Evolutionary conservation across 2,797 vertebrate species (phyloP).

Genomic region (Enteromius trimaculatus): DNA sequence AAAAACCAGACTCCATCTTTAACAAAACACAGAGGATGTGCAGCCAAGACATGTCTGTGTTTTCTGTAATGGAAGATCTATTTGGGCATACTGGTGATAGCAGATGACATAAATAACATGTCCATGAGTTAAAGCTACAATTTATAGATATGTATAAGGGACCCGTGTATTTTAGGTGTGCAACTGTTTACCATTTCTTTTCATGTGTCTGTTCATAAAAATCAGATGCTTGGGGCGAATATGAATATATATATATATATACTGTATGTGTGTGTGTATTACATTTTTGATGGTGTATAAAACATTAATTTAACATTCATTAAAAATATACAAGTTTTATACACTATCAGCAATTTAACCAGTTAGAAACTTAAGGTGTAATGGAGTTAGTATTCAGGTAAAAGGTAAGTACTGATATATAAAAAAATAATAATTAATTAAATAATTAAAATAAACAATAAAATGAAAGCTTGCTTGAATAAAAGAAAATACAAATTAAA

Average conservation of each 20-base stretch:
- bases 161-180: neutral
- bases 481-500: neutral
- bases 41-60: slow-evolving; percentile 38
- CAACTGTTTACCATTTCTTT: neutral
- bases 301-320: too few relatives aligned
- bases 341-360: neutral
- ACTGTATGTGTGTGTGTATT: too few relatives aligned
- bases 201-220: neutral
- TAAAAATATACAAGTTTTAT: too few relatives aligned
- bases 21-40: slow-evolving; percentile 58
- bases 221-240: neutral
- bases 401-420: neutral
- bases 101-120: slow-evolving; percentile 29
- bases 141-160: neutral
- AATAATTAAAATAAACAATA: neutral
- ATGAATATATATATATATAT: too few relatives aligned
- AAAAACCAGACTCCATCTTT: slow-evolving; percentile 47
- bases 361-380: neutral
- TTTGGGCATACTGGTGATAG: slow-evolving; percentile 27
- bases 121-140: neutral
- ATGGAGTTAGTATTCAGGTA: neutral
- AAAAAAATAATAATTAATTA: neutral
- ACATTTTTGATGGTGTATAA: too few relatives aligned
- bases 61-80: slow-evolving; percentile 38
- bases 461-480: neutral